Evolutionary conservation across 2,888 invertebrate genomes (phyloP).

Genomic region (Notodonta ziczac): DNA sequence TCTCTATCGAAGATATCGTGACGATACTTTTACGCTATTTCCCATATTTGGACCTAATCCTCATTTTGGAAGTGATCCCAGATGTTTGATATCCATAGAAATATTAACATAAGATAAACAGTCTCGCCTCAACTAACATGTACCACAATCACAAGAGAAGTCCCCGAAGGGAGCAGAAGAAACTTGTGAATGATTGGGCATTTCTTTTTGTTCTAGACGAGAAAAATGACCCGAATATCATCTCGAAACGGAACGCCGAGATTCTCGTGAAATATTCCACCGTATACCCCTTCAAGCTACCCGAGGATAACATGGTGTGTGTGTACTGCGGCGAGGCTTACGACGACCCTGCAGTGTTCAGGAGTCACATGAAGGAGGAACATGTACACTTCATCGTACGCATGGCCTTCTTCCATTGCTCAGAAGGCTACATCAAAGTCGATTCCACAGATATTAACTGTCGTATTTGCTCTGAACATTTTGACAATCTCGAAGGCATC

Average conservation of each 20-base stretch:
- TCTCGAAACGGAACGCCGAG: slow-evolving; percentile 77
- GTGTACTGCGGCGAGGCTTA: slow-evolving; percentile 73
- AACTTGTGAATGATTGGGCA: slow-evolving; percentile 66
- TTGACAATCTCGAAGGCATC: slow-evolving; percentile 53
- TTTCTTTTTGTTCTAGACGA: slow-evolving; percentile 81
- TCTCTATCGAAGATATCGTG: no score
- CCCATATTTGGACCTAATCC: no score
- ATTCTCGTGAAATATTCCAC: slow-evolving; percentile 73
- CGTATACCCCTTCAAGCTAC: slow-evolving; percentile 77
- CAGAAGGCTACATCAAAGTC: slow-evolving; percentile 70
- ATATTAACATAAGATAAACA: not conserved
- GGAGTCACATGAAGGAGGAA: slow-evolving; percentile 68
- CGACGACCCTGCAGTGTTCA: slow-evolving; percentile 60
- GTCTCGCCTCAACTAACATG: not conserved
- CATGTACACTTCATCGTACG: slow-evolving; percentile 62
- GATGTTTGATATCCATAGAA: not conserved
- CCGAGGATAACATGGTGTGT: slow-evolving; percentile 71
- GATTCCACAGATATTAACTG: slow-evolving; percentile 70
- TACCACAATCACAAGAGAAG: slow-evolving; percentile 1
- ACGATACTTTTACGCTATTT: no score
- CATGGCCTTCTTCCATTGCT: slow-evolving; percentile 67
- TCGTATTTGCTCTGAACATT: slow-evolving; percentile 56
- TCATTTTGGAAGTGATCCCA: not conserved
- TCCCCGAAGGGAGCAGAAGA: slow-evolving; percentile 20
- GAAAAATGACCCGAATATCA: slow-evolving; percentile 63